Percentiles rank a stretch among this genome's conserved stretches.
Evolutionary conservation across 1,140 invertebrate genomes (phyloP).

Genomic region (Marisa cornuarietis): DNA sequence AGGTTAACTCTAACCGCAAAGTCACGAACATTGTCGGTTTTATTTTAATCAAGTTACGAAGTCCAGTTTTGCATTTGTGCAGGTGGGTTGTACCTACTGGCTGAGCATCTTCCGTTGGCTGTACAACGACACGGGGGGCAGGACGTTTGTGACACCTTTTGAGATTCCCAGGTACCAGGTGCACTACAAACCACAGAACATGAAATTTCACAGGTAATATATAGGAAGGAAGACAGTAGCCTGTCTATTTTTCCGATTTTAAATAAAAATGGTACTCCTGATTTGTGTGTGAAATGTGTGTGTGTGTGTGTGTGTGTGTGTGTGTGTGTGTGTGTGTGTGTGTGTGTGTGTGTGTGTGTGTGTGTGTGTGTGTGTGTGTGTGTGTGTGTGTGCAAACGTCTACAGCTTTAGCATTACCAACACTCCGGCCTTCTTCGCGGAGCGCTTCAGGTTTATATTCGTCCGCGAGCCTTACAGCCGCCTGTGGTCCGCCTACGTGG

Average conservation of each 20-base stretch:
- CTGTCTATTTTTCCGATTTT: no score
- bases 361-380: no score
- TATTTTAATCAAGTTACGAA: no score
- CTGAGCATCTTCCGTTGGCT: slow-evolving; percentile 14
- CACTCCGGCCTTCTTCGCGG: not conserved
- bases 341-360: no score
- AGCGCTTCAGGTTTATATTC: slow-evolving; percentile 29
- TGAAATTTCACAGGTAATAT: not conserved
- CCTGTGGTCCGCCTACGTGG: slow-evolving; percentile 39
- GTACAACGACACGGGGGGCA: slow-evolving; percentile 1
- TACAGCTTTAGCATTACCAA: not conserved
- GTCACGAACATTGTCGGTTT: no score
- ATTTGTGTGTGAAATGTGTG: no score
- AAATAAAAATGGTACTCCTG: no score
- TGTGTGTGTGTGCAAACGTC: no score
- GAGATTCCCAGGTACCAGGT: not conserved
- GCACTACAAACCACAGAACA: not conserved
- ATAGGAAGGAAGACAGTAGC: no score
- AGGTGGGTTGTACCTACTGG: slow-evolving; percentile 13
- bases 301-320: no score
- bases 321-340: no score
- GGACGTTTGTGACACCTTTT: not conserved
- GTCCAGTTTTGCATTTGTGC: not conserved
- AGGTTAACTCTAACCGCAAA: no score
- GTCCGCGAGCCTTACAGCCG: slow-evolving; percentile 33